These are phyloP conservation scores for Neoniphon sammara DNA, from an alignment of 2,797 vertebrate genomes.

Conservation along the genomic window DNA sequence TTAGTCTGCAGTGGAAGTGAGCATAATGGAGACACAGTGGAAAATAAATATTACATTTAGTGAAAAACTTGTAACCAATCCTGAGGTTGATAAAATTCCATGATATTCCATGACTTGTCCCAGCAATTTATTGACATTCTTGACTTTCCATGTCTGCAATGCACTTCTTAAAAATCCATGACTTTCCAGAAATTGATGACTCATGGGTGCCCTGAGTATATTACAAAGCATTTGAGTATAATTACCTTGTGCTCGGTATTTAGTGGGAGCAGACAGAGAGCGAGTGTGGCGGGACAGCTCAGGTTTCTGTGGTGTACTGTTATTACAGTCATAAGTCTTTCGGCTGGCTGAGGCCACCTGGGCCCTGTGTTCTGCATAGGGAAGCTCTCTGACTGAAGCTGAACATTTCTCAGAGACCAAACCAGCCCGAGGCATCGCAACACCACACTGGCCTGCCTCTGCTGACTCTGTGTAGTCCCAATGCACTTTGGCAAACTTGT, in stretches of 20 bases:
- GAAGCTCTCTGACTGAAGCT: slow-evolving; percentile 16
- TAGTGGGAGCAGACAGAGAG: slow-evolving; percentile 30
- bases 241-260: slow-evolving; percentile 56
- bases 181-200: no score
- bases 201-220: no score
- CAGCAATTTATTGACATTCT: no score
- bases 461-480: slow-evolving; percentile 82
- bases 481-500: slow-evolving; percentile 84
- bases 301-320: slow-evolving; percentile 17
- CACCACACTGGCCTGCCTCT: not conserved
- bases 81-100: no score
- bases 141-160: no score
- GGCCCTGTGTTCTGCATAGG: slow-evolving; percentile 15
- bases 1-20: no score
- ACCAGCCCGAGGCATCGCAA: not conserved
- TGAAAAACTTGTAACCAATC: no score
- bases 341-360: slow-evolving; percentile 3
- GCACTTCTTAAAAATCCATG: no score
- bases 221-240: not conserved
- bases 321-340: slow-evolving; percentile 27
- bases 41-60: no score
- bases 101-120: no score
- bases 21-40: no score
- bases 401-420: slow-evolving; percentile 16
- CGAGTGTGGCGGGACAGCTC: slow-evolving; percentile 35